Conservation (phyloP, 2,797 vertebrate species). For the Chiloscyllium punctatum region DNA sequence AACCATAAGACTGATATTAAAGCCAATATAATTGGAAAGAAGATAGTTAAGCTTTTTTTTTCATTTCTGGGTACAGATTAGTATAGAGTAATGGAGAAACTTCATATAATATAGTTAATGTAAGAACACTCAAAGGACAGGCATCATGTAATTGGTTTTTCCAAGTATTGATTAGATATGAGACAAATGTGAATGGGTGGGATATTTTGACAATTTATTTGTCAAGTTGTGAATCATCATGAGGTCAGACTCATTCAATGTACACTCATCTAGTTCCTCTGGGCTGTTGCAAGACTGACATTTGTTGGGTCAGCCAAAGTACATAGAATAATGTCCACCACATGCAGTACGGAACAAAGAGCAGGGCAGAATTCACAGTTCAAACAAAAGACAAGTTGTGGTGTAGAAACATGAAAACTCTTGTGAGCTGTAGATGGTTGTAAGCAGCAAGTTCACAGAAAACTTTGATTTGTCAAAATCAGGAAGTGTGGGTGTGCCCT, state of each 20-base stretch:
- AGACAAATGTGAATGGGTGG: not conserved
- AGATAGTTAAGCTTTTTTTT: not conserved
- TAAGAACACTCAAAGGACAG: not conserved
- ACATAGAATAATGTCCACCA: not conserved
- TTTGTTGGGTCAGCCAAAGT: not conserved
- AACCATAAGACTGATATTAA: not conserved
- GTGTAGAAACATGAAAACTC: not conserved
- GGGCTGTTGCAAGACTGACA: not conserved
- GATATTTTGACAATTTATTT: not conserved
- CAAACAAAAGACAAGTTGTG: not conserved
- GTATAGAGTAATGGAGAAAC: not conserved
- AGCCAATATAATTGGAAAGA: not conserved
- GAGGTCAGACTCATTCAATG: not conserved
- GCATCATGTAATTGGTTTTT: not conserved
- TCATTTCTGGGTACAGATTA: not conserved
- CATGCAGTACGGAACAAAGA: not conserved
- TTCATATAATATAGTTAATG: not conserved
- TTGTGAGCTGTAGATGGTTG: not conserved
- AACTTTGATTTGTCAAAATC: conserved; percentile 4
- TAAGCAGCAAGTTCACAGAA: not conserved
- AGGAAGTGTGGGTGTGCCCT: not conserved
- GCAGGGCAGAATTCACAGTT: not conserved
- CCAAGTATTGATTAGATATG: conserved; percentile 21
- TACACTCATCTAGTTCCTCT: not conserved
- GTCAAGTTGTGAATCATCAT: conserved; percentile 27